Evolutionary conservation across 2,113 vertebrate genomes (phyloP), one percentile per base, ranked within the genome.

Genomic region (Opisthocomus hoazin): DNA sequence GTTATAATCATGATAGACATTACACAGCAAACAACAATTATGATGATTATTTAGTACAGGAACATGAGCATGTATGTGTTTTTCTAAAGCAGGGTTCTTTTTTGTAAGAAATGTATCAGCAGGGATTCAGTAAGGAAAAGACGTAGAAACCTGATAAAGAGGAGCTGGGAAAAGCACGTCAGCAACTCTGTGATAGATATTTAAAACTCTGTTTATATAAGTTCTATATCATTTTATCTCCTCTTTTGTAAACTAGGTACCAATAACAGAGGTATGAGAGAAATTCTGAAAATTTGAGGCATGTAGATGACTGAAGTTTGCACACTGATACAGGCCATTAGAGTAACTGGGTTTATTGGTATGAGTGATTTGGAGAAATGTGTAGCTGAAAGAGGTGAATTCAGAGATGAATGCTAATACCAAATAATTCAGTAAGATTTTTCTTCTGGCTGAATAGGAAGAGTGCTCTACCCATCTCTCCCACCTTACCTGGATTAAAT

Each of bases 1-100:
- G 6, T 90, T 76, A 60, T 57, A 80, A 60, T 34, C 12, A 26
- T 0, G 0, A 66, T 11, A 3, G 29, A 43, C 41, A 23, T 30
- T 15, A 77, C 15, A 51, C 5, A 74, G 7, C 6, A 79, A 43
- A 10, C 56, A 7, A 85, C 5, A 34, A 13, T 56, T 74, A 23
- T 48, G 10, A 51, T 27, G 29, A 57, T 37, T 65, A 56, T 80
- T 92, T 61, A 70, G 11, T 63, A 61, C 12, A 66, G 21, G 2
- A 75, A 61, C 4, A 74, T 26, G 8, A 51, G 10, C 7, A 65
- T 15, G 3, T 69, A 2, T 32, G 30, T 81, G 15, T 11, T 70
- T 87, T 93, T 70, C 39, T 54, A 61, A 77, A 61, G 11, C 10
- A 74, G 18, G 48, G 20, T 20, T 45, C 14, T 71, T 63, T 51